Evolutionary conservation across 2,797 vertebrate species (phyloP), one percentile per base, ranked within the genome.

Genomic region (Microchirus variegatus): DNA sequence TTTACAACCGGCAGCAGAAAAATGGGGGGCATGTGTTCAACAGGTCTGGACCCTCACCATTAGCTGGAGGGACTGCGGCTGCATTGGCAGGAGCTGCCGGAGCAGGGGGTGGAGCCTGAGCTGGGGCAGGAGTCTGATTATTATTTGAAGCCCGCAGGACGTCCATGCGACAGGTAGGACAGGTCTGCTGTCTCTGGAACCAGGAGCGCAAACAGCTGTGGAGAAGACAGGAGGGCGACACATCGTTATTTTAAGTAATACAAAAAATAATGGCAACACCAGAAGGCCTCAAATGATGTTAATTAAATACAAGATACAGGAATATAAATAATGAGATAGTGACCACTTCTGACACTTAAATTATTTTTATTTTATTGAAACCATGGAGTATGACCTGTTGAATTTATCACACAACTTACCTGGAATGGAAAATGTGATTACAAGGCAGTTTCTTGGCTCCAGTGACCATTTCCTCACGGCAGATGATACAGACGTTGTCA

Each of bases 131-230:
- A 3, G 94, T 84, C 80, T 94, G 94, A 1, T 93, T 82, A 5
- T 96, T 95, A 35, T 95, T 94, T 0, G 96, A 94, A 0, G 96
- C 96, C 0, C 96, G 90, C 1, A 99, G 93, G 19, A 99, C 96
- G 2, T 98, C 97, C 97, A 99, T 99, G 5, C 97, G 95, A 76
- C 96, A 99, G 1, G 97, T 98, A 2, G 97, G 97, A 67, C 97
- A 99, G 2, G 97, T 98, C 91, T 99, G 97, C 83, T 99, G 97
- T 67, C 97, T 93, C 90, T 98, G 97, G 92, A 98, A 99, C 97
- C 97, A 99, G 37, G 97, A 98, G 46, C 97, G 96, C 82, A 99
- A 89, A 88, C 97, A 99, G 87, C 97, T 99, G 75, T 18, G 50
- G 57, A 63, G 49, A 22, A 7, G 10, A n/a, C 10, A 41, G 2